Evolutionary conservation across 2,113 vertebrate species (phyloP).

Genomic region (Onychorhynchus coronatus): DNA sequence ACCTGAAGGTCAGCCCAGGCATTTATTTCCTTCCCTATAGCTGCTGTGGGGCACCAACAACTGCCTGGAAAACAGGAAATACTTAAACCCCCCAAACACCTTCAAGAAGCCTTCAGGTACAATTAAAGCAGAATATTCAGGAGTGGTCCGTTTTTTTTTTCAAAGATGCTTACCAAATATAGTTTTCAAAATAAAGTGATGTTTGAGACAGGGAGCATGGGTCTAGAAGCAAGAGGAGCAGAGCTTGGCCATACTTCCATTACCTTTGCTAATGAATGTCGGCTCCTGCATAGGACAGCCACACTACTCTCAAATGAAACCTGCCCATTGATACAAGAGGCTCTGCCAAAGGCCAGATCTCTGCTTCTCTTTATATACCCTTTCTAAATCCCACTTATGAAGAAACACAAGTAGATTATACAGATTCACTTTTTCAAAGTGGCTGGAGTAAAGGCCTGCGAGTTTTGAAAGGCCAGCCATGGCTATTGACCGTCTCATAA

Average conservation of each 20-base stretch:
- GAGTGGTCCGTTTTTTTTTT: background rate
- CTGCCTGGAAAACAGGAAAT: background rate
- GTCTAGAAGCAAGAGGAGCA: background rate
- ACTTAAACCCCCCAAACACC: fast-evolving
- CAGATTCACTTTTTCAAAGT: background rate
- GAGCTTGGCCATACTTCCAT: background rate
- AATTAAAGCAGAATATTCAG: background rate
- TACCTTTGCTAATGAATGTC: fast-evolving
- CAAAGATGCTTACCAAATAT: background rate
- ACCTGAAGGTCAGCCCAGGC: background rate
- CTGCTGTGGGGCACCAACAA: background rate
- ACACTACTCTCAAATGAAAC: fast-evolving
- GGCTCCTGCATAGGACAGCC: background rate
- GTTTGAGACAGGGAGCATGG: background rate
- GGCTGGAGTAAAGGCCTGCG: background rate
- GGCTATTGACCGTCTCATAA: slow-evolving; percentile 51
- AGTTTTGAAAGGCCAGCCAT: slow-evolving; percentile 53
- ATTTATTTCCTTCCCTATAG: background rate
- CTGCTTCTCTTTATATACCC: background rate
- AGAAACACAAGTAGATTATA: background rate
- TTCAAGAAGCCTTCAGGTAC: background rate
- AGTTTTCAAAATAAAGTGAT: background rate
- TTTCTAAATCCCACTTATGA: background rate
- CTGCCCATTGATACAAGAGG: fast-evolving
- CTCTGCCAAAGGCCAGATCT: background rate